phyloP scores from a whole-genome alignment of 2,888 invertebrate species.

The Automeris io region DNA sequence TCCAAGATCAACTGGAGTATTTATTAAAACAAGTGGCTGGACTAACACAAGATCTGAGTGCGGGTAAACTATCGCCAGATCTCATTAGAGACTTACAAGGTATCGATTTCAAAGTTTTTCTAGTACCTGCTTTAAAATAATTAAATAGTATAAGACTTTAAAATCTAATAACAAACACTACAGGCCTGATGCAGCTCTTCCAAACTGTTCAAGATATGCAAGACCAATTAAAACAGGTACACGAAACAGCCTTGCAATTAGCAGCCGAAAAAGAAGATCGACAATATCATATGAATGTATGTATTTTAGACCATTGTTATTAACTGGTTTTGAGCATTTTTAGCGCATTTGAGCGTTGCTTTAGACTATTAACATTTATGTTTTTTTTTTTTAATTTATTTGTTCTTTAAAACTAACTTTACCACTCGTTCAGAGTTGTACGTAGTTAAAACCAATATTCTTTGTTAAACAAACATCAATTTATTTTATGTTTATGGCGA shows the following conservation, averaged over 20 bases:
- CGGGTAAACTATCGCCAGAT: slow-evolving; percentile 44
- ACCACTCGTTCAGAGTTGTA: no score
- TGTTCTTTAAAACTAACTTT: no score
- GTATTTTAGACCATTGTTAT: not conserved
- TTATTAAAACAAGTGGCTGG: slow-evolving; percentile 50
- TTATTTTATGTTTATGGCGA: no score
- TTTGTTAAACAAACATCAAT: no score
- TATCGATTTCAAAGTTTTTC: slow-evolving; percentile 13
- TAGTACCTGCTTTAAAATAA: not conserved
- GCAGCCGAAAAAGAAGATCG: slow-evolving; percentile 75
- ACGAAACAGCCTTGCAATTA: slow-evolving; percentile 61
- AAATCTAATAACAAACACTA: no score
- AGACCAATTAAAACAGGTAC: slow-evolving; percentile 47
- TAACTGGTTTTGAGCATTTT: not conserved
- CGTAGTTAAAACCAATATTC: no score
- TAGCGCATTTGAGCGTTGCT: no score
- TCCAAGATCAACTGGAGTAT: slow-evolving; percentile 68
- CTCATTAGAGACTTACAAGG: slow-evolving; percentile 57
- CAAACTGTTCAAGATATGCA: slow-evolving; percentile 63
- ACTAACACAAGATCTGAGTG: slow-evolving; percentile 22
- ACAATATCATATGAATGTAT: slow-evolving; percentile 73
- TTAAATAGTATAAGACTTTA: no score
- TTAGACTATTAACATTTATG: no score
- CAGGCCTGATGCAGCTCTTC: slow-evolving; percentile 58
- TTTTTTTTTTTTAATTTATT: no score